Base-by-base conservation (phyloP, 2,888 invertebrate species). In the Andrena dorsata region DNA sequence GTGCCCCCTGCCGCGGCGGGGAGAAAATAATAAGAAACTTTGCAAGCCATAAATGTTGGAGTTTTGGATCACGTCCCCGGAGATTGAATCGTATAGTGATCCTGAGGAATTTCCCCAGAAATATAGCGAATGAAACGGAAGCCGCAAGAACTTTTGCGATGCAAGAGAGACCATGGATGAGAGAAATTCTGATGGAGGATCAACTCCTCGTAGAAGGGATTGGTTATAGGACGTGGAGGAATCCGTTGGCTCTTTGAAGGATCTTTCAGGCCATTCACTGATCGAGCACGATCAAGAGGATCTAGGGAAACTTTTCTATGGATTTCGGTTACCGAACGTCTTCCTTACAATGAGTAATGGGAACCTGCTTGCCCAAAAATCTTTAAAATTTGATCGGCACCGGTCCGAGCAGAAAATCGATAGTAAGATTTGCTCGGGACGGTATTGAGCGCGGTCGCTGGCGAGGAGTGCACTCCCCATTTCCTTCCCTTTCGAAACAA, bases 1-100 rank as follows among this genome's bases (percentile, higher is more conserved):
- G 49, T 8, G 20, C 20, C 60, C 35, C 26, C 68, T 5, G 16
- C 23, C 53, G 56, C 47, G 64, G 51, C 16, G 35, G 66, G 26
- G 26, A 30, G 74, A 16, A 71, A 68, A 80, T 80, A 84, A 72
- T 84, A 77, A 77, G 68, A 64, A 76, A 75, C 30, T 80, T 65
- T 13, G 30, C 49, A n/a, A 73, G 30, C 32, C 65, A 51, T 72
- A 84, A 73, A 76, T 72, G 70, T 65, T 76, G 20, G 41, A 80
- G n/a, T 26, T 26, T 41, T 58, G 23, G 75, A 80, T 70, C 66
- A 26, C 28, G 35, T 71, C 74, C 41, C 74, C 49, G 51, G 64
- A 72, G 80, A 80, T 75, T 69, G 80, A 72, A 69, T 49, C 49
- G 68, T 58, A 41, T 32, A 23, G 20, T 13, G n/a, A 26, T 7